Evolutionary conservation across 2,113 vertebrate species (phyloP), one percentile per base, ranked within the genome.

Genomic region (Hystrix brachyura): DNA sequence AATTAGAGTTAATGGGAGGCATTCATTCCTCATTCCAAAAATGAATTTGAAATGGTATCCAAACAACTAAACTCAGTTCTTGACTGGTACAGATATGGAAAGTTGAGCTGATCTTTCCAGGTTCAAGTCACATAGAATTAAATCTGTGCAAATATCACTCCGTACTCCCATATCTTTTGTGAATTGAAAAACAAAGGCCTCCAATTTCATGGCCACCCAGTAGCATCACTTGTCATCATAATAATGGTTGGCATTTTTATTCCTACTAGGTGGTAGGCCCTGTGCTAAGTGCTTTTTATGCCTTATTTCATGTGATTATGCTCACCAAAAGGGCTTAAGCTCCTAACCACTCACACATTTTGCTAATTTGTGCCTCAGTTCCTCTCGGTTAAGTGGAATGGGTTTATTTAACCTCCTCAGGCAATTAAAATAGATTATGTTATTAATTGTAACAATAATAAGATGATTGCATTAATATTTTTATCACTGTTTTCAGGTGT

Each of bases 1-100:
- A 89, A 65, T 94, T 88, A 90, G 62, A 76, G 48, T 82, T 81
- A 76, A 57, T 55, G 72, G 55, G 62, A 60, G 3, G 19, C 38
- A 71, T 95, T 92, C 43, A 76, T 43, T 76, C 43, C 57, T 96
- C 19, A n/a, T 90, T 89, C 62, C 32, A 94, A 93, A 93, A 94
- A n/a, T 32, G 83, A 34, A 93, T 94, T 79, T 87, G 53, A 92
- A 92, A 72, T 90, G 27, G 19, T 53, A 80, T 85, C 15, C 43
- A 93, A 95, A 88, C 23, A 88, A 89, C 32, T 83, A 18, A 48
- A 84, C 71, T 94, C 38, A 60, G 48, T 90, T 92, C 62, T 87
- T 57, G n/a, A 93, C 51, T 93, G 34, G n/a, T 57, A 1, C 48
- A 74, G 59, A 48, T 51, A 88, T 71, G 18, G 46, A 84, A 84